Conservation (phyloP, 2,797 vertebrate genomes). For the Lepidocolaptes lacrymiger region DNA sequence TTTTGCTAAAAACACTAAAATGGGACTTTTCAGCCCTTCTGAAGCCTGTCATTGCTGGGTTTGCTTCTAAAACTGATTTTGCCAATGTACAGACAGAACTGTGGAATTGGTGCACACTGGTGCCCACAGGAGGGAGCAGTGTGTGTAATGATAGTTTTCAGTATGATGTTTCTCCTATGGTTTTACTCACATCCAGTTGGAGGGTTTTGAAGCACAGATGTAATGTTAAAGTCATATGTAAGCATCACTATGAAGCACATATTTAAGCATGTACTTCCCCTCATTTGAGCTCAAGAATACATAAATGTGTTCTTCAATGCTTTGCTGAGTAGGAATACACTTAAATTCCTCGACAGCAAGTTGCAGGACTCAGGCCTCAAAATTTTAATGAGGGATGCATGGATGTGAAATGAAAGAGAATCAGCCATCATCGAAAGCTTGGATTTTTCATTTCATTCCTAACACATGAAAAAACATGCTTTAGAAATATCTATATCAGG, state of each 20-base stretch:
- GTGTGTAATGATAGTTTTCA: not conserved
- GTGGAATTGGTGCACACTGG: accelerated
- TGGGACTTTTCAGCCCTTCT: not conserved
- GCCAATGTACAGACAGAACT: not conserved
- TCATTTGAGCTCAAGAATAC: not conserved
- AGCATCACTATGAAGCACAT: not conserved
- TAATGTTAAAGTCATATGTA: not conserved
- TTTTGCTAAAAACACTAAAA: not conserved
- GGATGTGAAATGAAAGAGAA: not conserved
- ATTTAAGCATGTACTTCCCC: not conserved
- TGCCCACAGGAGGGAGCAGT: conserved; percentile 33
- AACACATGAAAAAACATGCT: not conserved
- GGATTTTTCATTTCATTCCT: not conserved
- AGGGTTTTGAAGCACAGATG: not conserved
- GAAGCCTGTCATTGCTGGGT: not conserved
- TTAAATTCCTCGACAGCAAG: not conserved
- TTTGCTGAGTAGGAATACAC: not conserved
- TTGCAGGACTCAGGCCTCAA: not conserved
- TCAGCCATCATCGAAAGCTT: not conserved
- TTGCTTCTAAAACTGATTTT: not conserved
- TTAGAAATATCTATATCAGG: not conserved
- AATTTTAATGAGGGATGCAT: not conserved
- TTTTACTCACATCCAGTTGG: not conserved
- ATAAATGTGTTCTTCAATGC: not conserved
- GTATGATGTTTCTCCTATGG: not conserved